Base-by-base conservation (phyloP, 2,797 vertebrate genomes). In the Eulemur albifrons region DNA sequence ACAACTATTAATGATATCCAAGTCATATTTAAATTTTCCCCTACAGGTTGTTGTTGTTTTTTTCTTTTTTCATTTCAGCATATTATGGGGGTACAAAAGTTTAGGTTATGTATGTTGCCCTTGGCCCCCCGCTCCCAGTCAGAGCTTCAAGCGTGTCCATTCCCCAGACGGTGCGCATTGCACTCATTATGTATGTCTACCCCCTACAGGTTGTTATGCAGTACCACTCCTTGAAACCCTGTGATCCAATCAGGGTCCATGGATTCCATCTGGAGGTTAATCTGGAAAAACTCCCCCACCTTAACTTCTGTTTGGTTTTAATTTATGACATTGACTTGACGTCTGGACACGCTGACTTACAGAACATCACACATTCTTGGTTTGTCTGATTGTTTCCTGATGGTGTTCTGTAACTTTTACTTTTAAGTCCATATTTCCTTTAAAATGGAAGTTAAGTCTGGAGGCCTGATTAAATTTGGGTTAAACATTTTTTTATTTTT, bases 251-350 rank as follows among this genome's bases (percentile, higher is more conserved):
- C 40, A 63, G 75, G 38, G 30, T 79, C 32, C 63, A 11, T 45
- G 61, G 52, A 59, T 88, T 93, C 52, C 20, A 81, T 65, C 30
- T 82, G 52, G 72, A 88, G n/a, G 38, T 63, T 67, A 73, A 83
- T 61, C 48, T 83, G 65, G 69, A 95, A 76, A 80, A 73, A 75
- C 50, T 75, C 5, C 15, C 40, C 21, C 18, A 61, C 9, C 2
- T 89, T 92, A 92, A 72, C 17, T 70, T 87, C 75, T 75, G 15
- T 75, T 70, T 77, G 40, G 30, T 80, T 97, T 72, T 85, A 35
- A 59, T 72, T 52, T 76, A 48, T 20, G 18, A 83, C 35, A 86
- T 4, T 12, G 32, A 87, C 63, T 52, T 85, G 14, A 91, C 92
- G 18, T 73, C 18, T 35, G 50, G 18, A 10, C 69, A 20, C 61